Evolutionary conservation across 2,797 vertebrate genomes (phyloP), one percentile per base, ranked within the genome.

Genomic region (Oreochromis mossambicus): DNA sequence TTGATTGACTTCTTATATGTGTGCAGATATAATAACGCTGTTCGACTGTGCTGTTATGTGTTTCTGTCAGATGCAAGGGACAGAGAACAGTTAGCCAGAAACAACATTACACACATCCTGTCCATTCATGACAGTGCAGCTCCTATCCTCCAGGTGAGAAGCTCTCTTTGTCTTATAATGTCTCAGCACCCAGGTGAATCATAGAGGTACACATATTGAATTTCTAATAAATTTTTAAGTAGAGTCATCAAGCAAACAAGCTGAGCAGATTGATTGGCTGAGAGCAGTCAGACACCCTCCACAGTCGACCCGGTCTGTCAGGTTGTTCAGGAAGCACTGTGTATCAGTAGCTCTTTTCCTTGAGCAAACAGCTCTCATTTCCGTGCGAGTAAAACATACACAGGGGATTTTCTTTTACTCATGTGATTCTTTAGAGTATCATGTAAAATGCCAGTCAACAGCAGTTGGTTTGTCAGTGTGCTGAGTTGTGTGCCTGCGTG

Each of bases 31-130:
- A 5, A 73, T 70, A 6, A 38, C 21, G 1, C 1, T 34, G 11
- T 32, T 24, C 75, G 5, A 38, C 36, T 70, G 4, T 85, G 19
- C 3, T 87, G 10, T 38, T 48, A 1, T 82, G 15, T 81, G 9
- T 90, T 83, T 66, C 2, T 86, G 54, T 4, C 94, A 99, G 98
- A 99, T 96, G 98, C 98, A 78, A 96, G 97, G 93, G 98, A 99
- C 88, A 87, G 97, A 79, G 98, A 98, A 81, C 95, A 96, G 85
- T 79, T 99, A 88, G 97, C 97, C 88, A 97, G 95, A 92, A 98
- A 98, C 95, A 99, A 98, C 93, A 97, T 99, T 90, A 99, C 98
- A 1, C 98, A 98, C 89, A 97, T 99, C 93, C 96, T 99, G 86
- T 96, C 96, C 51, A 95, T 97, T 78, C 97, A 99, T 13, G 98